Evolutionary conservation across 2,888 invertebrate species (phyloP).

Genomic region (Macaria liturata): DNA sequence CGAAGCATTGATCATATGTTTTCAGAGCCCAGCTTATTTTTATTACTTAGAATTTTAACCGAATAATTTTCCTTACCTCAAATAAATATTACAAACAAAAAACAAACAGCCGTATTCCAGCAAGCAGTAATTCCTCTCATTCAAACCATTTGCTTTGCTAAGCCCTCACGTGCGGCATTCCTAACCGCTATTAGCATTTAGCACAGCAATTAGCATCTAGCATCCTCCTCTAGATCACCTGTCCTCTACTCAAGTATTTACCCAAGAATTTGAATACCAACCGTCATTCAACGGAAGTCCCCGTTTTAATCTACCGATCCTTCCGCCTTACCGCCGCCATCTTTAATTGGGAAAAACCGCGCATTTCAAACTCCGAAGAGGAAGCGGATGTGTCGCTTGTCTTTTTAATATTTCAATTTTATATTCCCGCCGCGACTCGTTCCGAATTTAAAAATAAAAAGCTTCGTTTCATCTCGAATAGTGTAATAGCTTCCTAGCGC

Average conservation of each 20-base stretch:
- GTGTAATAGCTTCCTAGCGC: constrained; percentile 59
- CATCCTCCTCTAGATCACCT: constrained; percentile 25
- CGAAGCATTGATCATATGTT: too few species aligned
- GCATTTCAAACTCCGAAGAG: constrained; percentile 59
- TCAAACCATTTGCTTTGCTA: constrained; percentile 5
- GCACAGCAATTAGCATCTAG: constrained; percentile 13
- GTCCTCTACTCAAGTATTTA: constrained; percentile 25
- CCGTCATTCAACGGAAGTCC: constrained; percentile 65
- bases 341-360: constrained; percentile 53
- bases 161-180: constrained; percentile 12
- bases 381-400: constrained; percentile 75
- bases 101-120: not conserved
- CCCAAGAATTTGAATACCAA: constrained; percentile 39
- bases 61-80: too few species aligned
- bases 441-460: constrained; percentile 69
- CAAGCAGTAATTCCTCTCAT: not conserved
- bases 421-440: constrained; percentile 63
- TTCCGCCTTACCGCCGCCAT: constrained; percentile 51
- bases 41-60: too few species aligned
- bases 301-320: constrained; percentile 55
- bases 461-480: constrained; percentile 68
- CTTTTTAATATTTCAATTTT: constrained; percentile 75
- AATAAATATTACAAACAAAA: too few species aligned
- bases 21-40: too few species aligned
- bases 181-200: constrained; percentile 14